Evolutionary conservation across 2,113 vertebrate genomes (phyloP).

Genomic region (Beaufortia kweichowensis): DNA sequence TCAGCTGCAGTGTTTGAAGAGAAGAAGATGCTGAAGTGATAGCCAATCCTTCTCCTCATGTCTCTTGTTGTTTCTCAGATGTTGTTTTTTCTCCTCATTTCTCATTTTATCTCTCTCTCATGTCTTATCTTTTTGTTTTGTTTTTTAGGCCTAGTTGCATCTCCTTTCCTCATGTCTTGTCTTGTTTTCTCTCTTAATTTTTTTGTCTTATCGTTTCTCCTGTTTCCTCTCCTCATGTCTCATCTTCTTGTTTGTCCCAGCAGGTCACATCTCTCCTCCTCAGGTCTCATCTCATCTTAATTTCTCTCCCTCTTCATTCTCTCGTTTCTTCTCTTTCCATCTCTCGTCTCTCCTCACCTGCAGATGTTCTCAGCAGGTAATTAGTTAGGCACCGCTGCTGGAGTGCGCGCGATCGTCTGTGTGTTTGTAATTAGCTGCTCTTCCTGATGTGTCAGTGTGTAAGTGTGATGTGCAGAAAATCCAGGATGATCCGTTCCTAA

Average conservation of each 20-base stretch:
- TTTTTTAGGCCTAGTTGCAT: conserved; percentile 58
- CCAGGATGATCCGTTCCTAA: conserved; percentile 56
- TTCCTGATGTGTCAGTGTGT: conserved; percentile 40
- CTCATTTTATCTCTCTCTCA: background rate
- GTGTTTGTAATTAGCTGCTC: conserved; percentile 43
- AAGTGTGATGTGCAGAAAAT: conserved; percentile 46
- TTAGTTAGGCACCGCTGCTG: conserved; percentile 10
- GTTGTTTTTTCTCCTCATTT: background rate
- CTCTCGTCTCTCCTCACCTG: conserved; percentile 34
- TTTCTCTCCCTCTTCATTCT: conserved; percentile 47
- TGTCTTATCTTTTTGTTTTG: conserved; percentile 30
- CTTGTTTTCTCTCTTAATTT: background rate
- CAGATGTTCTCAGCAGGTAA: conserved; percentile 33
- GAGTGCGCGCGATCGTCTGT: conserved; percentile 34
- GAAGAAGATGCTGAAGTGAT: conserved; percentile 26
- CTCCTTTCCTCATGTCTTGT: conserved; percentile 45
- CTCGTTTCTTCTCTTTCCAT: conserved; percentile 23
- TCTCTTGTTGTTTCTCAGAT: background rate
- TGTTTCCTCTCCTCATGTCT: conserved; percentile 48
- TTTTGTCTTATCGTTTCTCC: conserved; percentile 21
- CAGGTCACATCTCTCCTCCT: conserved; percentile 25
- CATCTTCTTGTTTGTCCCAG: background rate
- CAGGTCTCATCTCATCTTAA: background rate
- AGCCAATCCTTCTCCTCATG: background rate
- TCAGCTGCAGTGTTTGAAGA: conserved; percentile 14